Evolutionary conservation across 2,113 vertebrate species (phyloP), one percentile per base, ranked within the genome.

Genomic region (Neotoma lepida): DNA sequence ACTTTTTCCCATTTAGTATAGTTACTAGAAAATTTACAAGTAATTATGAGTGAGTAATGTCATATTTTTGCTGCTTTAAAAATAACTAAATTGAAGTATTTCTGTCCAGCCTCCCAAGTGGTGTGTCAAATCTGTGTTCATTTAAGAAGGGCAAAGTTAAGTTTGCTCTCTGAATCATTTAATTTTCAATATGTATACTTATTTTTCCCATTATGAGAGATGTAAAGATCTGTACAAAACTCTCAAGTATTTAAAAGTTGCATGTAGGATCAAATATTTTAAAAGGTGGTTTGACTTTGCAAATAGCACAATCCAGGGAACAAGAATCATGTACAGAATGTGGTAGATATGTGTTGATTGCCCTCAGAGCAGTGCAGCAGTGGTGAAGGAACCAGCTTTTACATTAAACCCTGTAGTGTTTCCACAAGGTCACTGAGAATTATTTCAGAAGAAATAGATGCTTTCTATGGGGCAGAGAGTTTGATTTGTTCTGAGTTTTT

Each of bases 121-220:
- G 33, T 94, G 9, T 96, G 85, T 96, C 81, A 96, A 89, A 88
- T 95, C 77, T 96, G 74, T 93, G 95, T 86, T 68, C 63, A 81
- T 92, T 97, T 96, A 90, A 77, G 46, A 90, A 90, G 80, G 71
- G 92, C 66, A 96, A 96, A 70, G 51, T 96, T 96, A 94, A 95
- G 90, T 97, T 96, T 95, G 86, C 30, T 93, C 30, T 94, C 39
- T 96, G 68, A 93, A 90, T 88, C 30, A 94, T 46, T 95, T 95
- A 86, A 95, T 70, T 92, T 95, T 41, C 46, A 95, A 51, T 82
- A 30, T 96, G 4, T 90, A 35, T 93, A 94, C 51, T 97, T 71
- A 33, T 96, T 88, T 90, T 94, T 93, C 24, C 41, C 30, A 51
- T 73, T 96, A 64, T 68, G n/a, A 90, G 86, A 95, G 30, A 81